Percentiles rank a stretch among this genome's conserved stretches.
Conservation (phyloP, 2,888 invertebrate genomes). For the Oscheius onirici region DNA sequence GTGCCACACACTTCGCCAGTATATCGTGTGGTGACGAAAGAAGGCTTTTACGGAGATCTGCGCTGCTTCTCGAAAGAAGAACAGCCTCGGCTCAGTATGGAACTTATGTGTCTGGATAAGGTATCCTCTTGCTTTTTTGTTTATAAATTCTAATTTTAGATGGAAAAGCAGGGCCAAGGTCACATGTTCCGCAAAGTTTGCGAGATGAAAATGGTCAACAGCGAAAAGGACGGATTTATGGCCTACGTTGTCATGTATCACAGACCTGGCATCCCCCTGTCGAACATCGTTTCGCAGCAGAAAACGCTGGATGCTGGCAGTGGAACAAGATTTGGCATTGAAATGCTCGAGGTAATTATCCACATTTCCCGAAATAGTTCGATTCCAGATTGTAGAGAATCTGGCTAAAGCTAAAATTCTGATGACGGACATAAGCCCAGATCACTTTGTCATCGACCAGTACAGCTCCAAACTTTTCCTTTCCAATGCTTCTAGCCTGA, state of each 20-base stretch:
- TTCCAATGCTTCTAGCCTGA: background rate
- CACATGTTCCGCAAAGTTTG: slow-evolving; percentile 13
- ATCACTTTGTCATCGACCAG: background rate
- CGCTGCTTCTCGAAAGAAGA: slow-evolving; percentile 1
- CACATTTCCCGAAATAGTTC: background rate
- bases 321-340: background rate
- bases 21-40: slow-evolving; percentile 1
- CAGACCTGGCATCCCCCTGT: background rate
- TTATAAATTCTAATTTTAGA: background rate
- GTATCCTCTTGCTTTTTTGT: background rate
- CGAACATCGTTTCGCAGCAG: background rate
- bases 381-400: slow-evolving; percentile 5
- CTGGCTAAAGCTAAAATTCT: slow-evolving; percentile 2
- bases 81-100: background rate
- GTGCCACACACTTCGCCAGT: background rate
- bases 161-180: background rate
- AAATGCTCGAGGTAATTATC: background rate
- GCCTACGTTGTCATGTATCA: background rate
- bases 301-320: background rate
- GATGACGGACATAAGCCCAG: background rate
- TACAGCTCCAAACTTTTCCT: background rate
- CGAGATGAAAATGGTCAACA: background rate
- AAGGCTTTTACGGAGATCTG: slow-evolving; percentile 14
- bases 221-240: background rate
- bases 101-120: slow-evolving; percentile 12